Base-by-base conservation (phyloP, 1,140 invertebrate species). In the Drosophila suzukii region DNA sequence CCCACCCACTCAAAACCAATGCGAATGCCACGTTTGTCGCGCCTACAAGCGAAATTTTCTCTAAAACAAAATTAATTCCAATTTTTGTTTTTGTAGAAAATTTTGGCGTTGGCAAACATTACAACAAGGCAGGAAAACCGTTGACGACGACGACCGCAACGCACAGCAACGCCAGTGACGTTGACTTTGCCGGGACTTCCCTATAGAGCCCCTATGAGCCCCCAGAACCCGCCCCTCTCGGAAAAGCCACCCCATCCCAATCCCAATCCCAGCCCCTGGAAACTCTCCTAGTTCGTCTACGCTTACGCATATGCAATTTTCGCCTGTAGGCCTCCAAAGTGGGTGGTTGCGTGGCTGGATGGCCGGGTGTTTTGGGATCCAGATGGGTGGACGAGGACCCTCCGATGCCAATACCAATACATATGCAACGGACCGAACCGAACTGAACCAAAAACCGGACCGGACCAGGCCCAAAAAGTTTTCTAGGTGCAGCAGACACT, bases 1-100 rank as follows among this genome's bases (percentile, higher is more conserved):
- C 20, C 11, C 43, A 4, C 17, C 13, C 51, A 8, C 58, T 11
- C 15, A 20, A 47, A 39, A 47, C 60, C 65, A 41, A 44, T 43
- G 38, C 6, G 27, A 39, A 60, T 56, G 53, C 54, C 49, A 46
- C 44, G 59, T 78, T 66, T 66, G 67, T 78, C 79, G 74, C 56
- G 79, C 80, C 75, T 81, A 82, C 79, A 50, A 82, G 75, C 67
- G 55, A 89, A 89, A 89, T 89, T 88, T 88, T 88, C 79, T 89
- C 84, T 89, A 89, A 89, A 89, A 89, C 84, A 89, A 89, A 89
- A 89, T 89, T 89, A 89, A 89, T 89, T 89, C 85, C 80, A 63
- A 78, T 89, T 89, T 88, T 89, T 83, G 84, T 88, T 88, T 89
- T 88, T 88, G 83, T 89, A 89, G 84, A 88, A 81, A 88, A 83